These are phyloP conservation scores for Eretmocerus hayati DNA, from an alignment of 2,888 invertebrate genomes.

Conservation along the genomic window DNA sequence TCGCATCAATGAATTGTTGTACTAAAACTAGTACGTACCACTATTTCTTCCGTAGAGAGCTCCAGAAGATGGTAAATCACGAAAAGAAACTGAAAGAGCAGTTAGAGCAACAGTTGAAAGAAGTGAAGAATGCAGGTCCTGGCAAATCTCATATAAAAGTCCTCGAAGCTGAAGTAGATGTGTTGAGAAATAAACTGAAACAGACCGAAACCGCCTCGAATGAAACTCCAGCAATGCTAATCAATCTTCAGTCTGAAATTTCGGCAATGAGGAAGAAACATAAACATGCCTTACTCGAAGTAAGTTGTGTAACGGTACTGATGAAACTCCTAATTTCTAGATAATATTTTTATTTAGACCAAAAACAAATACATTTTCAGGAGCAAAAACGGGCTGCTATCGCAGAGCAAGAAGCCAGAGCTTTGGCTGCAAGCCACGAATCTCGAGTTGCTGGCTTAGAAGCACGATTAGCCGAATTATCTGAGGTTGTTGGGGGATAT, in stretches of 20 bases:
- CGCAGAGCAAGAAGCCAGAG: conserved; percentile 65
- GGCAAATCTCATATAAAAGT: conserved; percentile 45
- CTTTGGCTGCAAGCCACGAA: conserved; percentile 65
- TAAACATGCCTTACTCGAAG: conserved; percentile 60
- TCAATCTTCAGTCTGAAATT: conserved; percentile 67
- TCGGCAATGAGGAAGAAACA: conserved; percentile 67
- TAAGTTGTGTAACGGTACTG: conserved; percentile 36
- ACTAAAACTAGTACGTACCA: too few relatives aligned
- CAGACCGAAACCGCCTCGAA: conserved; percentile 58
- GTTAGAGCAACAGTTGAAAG: conserved; percentile 59
- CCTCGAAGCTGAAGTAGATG: conserved; percentile 60
- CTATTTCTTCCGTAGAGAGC: conserved; percentile 53
- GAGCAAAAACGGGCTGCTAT: conserved; percentile 67
- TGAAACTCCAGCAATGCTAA: conserved; percentile 57
- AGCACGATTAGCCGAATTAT: conserved; percentile 68
- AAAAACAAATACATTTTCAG: conserved; percentile 38
- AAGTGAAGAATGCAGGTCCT: conserved; percentile 48
- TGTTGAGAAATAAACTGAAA: conserved; percentile 57
- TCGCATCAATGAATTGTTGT: too few relatives aligned
- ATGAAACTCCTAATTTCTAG: not conserved
- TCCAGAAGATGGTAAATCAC: conserved; percentile 67
- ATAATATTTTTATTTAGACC: too few relatives aligned
- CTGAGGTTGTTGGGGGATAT: conserved; percentile 70
- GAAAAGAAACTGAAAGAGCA: conserved; percentile 71
- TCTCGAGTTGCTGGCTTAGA: conserved; percentile 71